Percentiles rank a stretch among this genome's conserved stretches.
phyloP scores from a whole-genome alignment of 2,797 vertebrate genomes.

The Ctenochaetus hawaiiensis region DNA sequence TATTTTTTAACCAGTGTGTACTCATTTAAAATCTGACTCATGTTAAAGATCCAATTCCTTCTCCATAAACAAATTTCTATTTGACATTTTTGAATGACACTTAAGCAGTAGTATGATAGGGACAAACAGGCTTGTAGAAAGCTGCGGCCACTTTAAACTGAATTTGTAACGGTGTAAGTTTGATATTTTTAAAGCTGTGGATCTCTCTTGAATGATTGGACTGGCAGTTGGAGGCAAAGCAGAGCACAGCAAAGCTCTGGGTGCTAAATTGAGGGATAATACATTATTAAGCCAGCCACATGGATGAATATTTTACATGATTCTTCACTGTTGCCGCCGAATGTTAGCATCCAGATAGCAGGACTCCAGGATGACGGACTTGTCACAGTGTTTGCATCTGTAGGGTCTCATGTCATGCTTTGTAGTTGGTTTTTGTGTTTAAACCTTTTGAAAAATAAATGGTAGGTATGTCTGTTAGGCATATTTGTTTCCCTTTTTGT shows the following conservation, averaged over 20 bases:
- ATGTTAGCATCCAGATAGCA: slow-evolving; percentile 51
- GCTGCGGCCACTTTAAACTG: slow-evolving; percentile 46
- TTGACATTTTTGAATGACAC: neutral
- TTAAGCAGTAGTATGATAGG: slow-evolving; percentile 21
- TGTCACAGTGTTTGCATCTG: neutral
- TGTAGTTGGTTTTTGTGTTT: neutral
- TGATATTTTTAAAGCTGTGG: slow-evolving; percentile 46
- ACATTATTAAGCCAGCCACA: slow-evolving; percentile 78
- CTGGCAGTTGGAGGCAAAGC: slow-evolving; percentile 47
- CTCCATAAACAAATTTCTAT: slow-evolving; percentile 7
- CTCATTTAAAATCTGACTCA: slow-evolving; percentile 11
- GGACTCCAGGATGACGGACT: slow-evolving; percentile 17
- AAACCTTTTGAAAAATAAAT: slow-evolving; percentile 17
- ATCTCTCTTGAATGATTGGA: slow-evolving; percentile 59
- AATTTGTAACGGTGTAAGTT: slow-evolving; percentile 56
- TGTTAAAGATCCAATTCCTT: neutral
- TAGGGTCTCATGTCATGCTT: neutral
- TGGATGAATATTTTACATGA: slow-evolving; percentile 81
- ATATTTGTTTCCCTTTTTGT: neutral
- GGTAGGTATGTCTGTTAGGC: neutral
- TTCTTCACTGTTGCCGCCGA: slow-evolving; percentile 54
- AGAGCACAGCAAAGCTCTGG: slow-evolving; percentile 59
- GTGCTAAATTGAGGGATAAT: slow-evolving; percentile 78
- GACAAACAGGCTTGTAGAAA: slow-evolving; percentile 29
- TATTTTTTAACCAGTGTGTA: neutral